Evolutionary conservation across 1,140 invertebrate species (phyloP).

Genomic region (Plutomurus gul): DNA sequence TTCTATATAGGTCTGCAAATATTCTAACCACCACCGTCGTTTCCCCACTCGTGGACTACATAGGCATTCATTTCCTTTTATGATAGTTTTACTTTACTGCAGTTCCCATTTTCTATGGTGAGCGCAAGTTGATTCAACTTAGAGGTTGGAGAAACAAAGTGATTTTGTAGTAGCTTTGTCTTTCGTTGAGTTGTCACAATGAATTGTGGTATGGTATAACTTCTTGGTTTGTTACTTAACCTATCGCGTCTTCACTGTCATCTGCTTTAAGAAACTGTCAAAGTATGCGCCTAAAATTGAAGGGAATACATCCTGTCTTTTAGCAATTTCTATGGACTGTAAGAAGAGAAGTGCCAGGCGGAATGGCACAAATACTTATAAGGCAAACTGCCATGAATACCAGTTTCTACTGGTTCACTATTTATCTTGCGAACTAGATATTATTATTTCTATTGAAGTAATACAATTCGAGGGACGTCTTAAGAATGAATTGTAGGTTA

Average conservation of each 20-base stretch:
- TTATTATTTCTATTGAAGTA: too few species aligned
- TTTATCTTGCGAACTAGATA: too few species aligned
- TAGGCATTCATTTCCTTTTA: conserved; percentile 2
- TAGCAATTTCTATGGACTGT: too few species aligned
- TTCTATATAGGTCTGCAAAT: conserved; percentile 6
- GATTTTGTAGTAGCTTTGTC: conserved; percentile 17
- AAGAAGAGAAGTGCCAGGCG: too few species aligned
- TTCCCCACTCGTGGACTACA: not conserved
- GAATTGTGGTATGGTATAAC: not conserved
- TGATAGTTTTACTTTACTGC: not conserved
- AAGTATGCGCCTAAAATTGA: not conserved
- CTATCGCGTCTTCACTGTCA: not conserved
- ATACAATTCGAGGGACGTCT: too few species aligned
- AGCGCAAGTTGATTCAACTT: not conserved
- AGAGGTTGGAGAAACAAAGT: not conserved
- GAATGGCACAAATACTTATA: too few species aligned
- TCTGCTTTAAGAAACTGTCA: too few species aligned
- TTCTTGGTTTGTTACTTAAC: conserved; percentile 15
- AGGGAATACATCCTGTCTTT: not conserved
- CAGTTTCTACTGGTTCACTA: too few species aligned
- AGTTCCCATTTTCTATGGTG: not conserved
- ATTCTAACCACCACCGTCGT: not conserved
- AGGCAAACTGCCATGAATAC: too few species aligned
- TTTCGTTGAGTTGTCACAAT: not conserved
- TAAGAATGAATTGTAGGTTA: too few species aligned